These are phyloP conservation scores for Dendrolimus houi DNA, from an alignment of 2,888 invertebrate species.

Conservation along the genomic window DNA sequence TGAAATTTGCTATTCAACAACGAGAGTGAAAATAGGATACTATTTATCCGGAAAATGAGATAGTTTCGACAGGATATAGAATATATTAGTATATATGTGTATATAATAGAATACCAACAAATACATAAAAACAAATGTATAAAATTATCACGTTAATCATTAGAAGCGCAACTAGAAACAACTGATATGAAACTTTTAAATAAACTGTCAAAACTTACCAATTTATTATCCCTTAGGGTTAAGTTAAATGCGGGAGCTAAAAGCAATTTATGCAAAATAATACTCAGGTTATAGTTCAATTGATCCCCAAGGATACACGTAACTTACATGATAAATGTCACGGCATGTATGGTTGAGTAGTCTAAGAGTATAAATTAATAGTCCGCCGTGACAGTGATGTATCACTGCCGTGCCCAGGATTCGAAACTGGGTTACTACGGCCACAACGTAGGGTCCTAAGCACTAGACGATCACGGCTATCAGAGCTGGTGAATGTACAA, in stretches of 20 bases:
- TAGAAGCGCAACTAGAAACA: not conserved
- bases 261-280: not conserved
- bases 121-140: too few relatives aligned
- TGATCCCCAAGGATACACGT: too few relatives aligned
- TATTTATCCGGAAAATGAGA: too few relatives aligned
- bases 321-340: too few relatives aligned
- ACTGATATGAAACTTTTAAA: not conserved
- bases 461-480: slow-evolving; percentile 80
- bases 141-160: too few relatives aligned
- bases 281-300: not conserved
- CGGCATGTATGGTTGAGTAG: too few relatives aligned
- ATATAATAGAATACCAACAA: too few relatives aligned
- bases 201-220: not conserved
- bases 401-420: slow-evolving; percentile 52
- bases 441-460: slow-evolving; percentile 87
- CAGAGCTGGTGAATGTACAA: slow-evolving; percentile 27
- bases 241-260: not conserved
- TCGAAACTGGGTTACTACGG: slow-evolving; percentile 86
- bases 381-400: not conserved
- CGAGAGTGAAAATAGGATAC: too few relatives aligned
- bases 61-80: too few relatives aligned
- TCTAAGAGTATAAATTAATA: not conserved
- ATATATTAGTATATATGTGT: too few relatives aligned
- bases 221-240: not conserved
- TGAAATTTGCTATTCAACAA: too few relatives aligned